A percentile compares a stretch with the other conserved stretches of the same genome.
Evolutionary conservation across 2,888 invertebrate genomes (phyloP).

Genomic region (Drosophila stalkeri): DNA sequence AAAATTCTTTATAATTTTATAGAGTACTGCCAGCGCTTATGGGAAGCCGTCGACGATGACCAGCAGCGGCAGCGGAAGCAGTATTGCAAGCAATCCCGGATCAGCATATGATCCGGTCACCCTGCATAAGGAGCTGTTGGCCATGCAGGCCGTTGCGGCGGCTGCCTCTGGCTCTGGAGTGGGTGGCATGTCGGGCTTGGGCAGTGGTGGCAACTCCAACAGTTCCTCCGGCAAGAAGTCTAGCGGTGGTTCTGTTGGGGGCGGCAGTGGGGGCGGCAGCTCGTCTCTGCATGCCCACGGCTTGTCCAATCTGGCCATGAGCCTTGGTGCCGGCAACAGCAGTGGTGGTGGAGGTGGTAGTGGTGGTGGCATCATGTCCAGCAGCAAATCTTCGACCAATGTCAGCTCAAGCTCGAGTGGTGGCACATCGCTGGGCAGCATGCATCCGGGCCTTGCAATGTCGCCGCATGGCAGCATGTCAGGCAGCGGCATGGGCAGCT

Average conservation of each 20-base stretch:
- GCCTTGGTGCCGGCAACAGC: slow-evolving; percentile 35
- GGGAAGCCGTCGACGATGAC: slow-evolving; percentile 83
- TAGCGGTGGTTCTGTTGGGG: slow-evolving; percentile 20
- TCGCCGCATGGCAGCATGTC: slow-evolving; percentile 76
- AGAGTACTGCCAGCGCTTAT: slow-evolving; percentile 83
- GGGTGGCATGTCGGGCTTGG: slow-evolving; percentile 46
- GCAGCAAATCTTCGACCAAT: slow-evolving; percentile 60
- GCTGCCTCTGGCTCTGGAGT: slow-evolving; percentile 79
- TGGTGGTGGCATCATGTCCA: slow-evolving; percentile 56
- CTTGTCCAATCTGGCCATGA: slow-evolving; percentile 60
- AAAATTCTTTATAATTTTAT: background rate
- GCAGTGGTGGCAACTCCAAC: slow-evolving; percentile 48
- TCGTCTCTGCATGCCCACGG: slow-evolving; percentile 66
- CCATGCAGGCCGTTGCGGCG: slow-evolving; percentile 85
- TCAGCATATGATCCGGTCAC: slow-evolving; percentile 85
- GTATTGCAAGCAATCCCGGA: slow-evolving; percentile 79
- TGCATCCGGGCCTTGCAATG: slow-evolving; percentile 74
- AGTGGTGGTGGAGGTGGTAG: slow-evolving; percentile 43
- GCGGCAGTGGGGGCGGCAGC: slow-evolving; percentile 31
- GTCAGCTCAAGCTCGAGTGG: slow-evolving; percentile 60
- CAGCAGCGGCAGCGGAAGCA: slow-evolving; percentile 71
- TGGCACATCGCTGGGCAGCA: slow-evolving; percentile 44
- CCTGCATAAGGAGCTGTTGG: slow-evolving; percentile 85
- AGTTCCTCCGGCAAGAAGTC: slow-evolving; percentile 71
- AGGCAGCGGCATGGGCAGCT: slow-evolving; percentile 28